Conservation (phyloP, 2,797 vertebrate species). For the Otolemur crassicaudatus region DNA sequence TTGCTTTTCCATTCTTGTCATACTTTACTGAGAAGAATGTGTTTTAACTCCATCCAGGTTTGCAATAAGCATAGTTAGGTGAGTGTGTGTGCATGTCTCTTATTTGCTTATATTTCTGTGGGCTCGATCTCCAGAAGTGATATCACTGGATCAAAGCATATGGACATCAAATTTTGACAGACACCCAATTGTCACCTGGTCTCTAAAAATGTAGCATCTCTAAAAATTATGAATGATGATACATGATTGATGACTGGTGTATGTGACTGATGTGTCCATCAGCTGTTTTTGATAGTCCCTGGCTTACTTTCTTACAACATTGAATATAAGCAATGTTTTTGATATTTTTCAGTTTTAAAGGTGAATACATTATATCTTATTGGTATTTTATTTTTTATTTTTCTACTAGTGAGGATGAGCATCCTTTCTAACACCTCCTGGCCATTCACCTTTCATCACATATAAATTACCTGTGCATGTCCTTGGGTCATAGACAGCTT, state of each 20-base stretch:
- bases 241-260: not conserved
- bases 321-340: not conserved
- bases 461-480: not conserved
- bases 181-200: not conserved
- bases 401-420: not conserved
- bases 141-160: not conserved
- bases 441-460: not conserved
- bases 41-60: no score
- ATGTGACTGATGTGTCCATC: not conserved
- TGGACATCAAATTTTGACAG: not conserved
- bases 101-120: not conserved
- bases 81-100: not conserved
- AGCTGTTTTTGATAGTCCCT: not conserved
- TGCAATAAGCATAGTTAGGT: not conserved
- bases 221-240: not conserved
- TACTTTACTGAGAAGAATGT: no score
- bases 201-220: not conserved
- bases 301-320: not conserved
- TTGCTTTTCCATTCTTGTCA: no score
- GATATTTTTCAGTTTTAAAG: not conserved
- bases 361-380: not conserved
- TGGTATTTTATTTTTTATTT: not conserved
- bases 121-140: not conserved
- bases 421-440: not conserved
- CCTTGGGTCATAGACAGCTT: not conserved